phyloP scores from a whole-genome alignment of 2,888 invertebrate species.

The Tiliacea citrago region DNA sequence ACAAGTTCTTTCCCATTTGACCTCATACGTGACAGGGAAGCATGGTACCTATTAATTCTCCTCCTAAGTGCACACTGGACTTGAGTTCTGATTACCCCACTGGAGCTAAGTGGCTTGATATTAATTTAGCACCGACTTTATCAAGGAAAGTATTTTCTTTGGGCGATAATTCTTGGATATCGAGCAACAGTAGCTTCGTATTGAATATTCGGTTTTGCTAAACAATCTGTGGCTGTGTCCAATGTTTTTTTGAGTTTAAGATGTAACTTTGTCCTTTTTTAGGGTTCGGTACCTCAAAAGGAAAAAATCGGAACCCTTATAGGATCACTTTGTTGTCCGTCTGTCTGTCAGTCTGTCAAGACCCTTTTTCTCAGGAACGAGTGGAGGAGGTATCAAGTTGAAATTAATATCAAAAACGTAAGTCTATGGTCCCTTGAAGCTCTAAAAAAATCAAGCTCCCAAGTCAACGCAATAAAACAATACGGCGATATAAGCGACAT shows the following conservation, averaged over 20 bases:
- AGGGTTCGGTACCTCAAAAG: no score
- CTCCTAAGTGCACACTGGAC: constrained; percentile 62
- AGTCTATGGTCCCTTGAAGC: no score
- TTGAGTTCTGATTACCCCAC: constrained; percentile 57
- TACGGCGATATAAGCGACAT: no score
- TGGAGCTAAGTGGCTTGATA: constrained; percentile 57
- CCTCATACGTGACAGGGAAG: constrained; percentile 69
- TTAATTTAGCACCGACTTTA: constrained; percentile 58
- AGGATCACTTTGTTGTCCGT: no score
- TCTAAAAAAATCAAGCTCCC: no score
- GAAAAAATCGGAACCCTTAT: no score
- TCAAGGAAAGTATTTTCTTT: constrained; percentile 30
- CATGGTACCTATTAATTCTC: constrained; percentile 71
- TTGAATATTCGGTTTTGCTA: not conserved
- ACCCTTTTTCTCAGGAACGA: no score
- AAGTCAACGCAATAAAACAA: no score
- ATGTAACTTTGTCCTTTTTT: no score
- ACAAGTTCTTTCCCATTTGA: constrained; percentile 51
- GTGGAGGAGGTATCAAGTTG: no score
- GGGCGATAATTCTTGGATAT: not conserved
- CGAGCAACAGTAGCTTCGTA: not conserved
- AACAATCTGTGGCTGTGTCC: not conserved
- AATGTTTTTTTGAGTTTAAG: not conserved
- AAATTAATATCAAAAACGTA: no score
- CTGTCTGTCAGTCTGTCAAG: no score